Base-by-base conservation (phyloP, 2,797 vertebrate genomes). In the Acanthopagrus latus region DNA sequence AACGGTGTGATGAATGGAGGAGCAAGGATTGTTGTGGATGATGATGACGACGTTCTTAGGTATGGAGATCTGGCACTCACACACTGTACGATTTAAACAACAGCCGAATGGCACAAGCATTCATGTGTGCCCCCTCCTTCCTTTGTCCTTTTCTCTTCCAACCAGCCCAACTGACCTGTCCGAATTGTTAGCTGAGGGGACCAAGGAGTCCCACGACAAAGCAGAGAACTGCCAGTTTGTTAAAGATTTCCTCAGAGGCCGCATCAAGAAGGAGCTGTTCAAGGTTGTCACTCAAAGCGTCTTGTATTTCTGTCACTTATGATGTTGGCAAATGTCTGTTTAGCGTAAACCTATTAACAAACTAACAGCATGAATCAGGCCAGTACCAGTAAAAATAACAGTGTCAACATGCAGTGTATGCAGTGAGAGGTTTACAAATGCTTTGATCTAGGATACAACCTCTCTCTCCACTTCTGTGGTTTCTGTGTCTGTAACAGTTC, bases 211-310 rank as follows among this genome's bases (percentile, higher is more conserved):
- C 3, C 97, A 97, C 0, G 95, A 96, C 79, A 92, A 76, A 64
- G 97, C 97, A 0, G 96, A 97, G 91, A 97, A 96, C 84, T 96
- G 95, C 2, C 94, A 94, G 74, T 97, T 97, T 82, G 97, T 97
- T 73, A 97, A 96, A 86, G 96, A 97, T 74, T 97, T 97, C 88
- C 94, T 97, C 76, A 96, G 96, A 78, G 97, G 97, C 3, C 94
- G 86, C 83, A 97, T 97, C 88, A 95, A 94, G 78, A 91, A 87
- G 80, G 96, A 97, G 71, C 90, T 97, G 20, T 97, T 97, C 87
- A 96, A 97, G 96, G 97, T 97, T 41, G 46, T 71, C 68, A 4
- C n/a, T 6, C 27, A 43, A n/a, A 50, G n/a, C 7, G 1, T 76
- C 5, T 38, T 56, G 4, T 12, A 27, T 1, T 43, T 1, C 0